Evolutionary conservation across 92 coral and sea anemone genomes (phyloP), one percentile per base, ranked within the genome.

Genomic region (Siderastrea siderea): DNA sequence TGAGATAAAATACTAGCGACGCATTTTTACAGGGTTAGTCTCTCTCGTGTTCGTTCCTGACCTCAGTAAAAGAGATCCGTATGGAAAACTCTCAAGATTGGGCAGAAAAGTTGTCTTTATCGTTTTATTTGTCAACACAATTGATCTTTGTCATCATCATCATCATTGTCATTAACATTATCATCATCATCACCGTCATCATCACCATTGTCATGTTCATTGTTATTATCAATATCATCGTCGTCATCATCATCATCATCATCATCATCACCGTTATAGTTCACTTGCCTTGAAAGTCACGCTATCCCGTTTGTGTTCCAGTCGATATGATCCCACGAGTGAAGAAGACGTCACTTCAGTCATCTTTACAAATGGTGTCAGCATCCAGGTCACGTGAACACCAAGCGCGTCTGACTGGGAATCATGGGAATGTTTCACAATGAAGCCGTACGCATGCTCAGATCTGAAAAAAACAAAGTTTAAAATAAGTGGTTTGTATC

Each of bases 301-400:
- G 54, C 91, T 90, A 47, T 92, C 95, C 4, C 74, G 94, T 80
- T 83, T 82, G 73, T 68, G 88, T 69, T 78, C 70, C 38, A 90
- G 79, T 17, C 87, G 84, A 63, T 58, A 74, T 15, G 94, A 91
- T 5, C 68, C 86, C 5, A 78, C 62, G 6, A 60, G 80, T 3
- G 69, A 83, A 80, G 70, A 84, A 50, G 90, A 75, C 67, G 85
- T 76, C 66, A 96, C 66, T 7, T 84, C 76, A 12, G 68, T 78
- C 85, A 93, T 88, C 15, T 78, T 86, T 51, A 96, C 78, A 84
- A 89, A 95, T 14, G 95, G 91, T 53, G 98, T 71, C 61, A 96
- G 92, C 94, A 96, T 91, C 99, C 99, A 96, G 6, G 84, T 86
- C 92, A 96, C 96, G 89, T 84, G 99, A 47, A 96, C 91, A 15